phyloP scores from a whole-genome alignment of 2,888 invertebrate species.

The Acrobasis suavella region DNA sequence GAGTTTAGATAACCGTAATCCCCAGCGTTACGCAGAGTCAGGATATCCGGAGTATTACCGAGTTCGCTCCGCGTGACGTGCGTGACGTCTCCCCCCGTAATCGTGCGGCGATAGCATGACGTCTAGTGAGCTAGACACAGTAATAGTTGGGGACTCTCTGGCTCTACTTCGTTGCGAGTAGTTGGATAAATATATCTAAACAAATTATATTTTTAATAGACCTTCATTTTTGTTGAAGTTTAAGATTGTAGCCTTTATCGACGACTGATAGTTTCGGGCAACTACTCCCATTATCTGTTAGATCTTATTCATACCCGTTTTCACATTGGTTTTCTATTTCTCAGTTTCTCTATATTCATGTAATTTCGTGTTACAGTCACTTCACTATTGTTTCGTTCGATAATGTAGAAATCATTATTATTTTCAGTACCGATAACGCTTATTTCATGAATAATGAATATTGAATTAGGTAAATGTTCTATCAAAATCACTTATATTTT shows the following conservation, averaged over 20 bases:
- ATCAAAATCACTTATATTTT: background rate
- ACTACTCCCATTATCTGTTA: too few species aligned
- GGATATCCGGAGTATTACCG: slow-evolving; percentile 59
- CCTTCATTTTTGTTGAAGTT: too few species aligned
- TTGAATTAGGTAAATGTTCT: background rate
- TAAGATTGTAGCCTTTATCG: too few species aligned
- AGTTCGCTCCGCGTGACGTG: slow-evolving; percentile 30
- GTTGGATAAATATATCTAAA: too few species aligned
- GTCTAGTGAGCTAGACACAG: slow-evolving; percentile 47
- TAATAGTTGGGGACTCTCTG: slow-evolving; percentile 29
- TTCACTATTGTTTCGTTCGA: too few species aligned
- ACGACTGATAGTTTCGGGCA: too few species aligned
- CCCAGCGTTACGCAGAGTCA: slow-evolving; percentile 26
- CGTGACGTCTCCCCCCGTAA: slow-evolving; percentile 48
- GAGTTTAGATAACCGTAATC: slow-evolving; percentile 8
- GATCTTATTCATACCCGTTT: too few species aligned
- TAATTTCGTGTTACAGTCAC: too few species aligned
- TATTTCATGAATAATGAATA: background rate
- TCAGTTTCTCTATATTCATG: too few species aligned
- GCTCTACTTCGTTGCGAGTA: background rate
- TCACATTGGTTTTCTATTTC: too few species aligned
- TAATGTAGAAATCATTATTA: background rate
- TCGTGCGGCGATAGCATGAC: slow-evolving; percentile 39
- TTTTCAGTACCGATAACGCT: background rate
- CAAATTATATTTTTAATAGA: too few species aligned